Percentiles rank a stretch among this genome's conserved stretches.
Conservation (phyloP, 2,797 vertebrate genomes). For the Eulemur coronatus region DNA sequence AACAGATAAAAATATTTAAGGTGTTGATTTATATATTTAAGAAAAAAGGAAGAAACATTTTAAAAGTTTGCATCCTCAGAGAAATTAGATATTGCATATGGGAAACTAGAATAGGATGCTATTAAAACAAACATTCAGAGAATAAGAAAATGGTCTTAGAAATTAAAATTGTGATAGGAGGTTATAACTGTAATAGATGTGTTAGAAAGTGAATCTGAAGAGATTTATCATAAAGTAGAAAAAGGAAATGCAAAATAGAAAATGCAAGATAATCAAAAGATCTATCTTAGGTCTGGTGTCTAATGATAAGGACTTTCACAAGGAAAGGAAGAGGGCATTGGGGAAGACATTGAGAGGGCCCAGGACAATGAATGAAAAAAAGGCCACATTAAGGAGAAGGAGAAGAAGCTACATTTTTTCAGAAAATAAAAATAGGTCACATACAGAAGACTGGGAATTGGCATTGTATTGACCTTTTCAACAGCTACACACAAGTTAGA, state of each 20-base stretch:
- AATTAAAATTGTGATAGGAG: constrained; percentile 22
- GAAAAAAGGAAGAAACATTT: background rate
- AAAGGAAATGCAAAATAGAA: background rate
- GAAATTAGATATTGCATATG: background rate
- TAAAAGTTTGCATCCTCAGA: background rate
- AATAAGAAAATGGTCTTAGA: background rate
- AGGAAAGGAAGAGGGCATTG: background rate
- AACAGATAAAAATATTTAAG: background rate
- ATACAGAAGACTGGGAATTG: background rate
- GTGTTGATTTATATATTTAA: background rate
- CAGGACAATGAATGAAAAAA: background rate
- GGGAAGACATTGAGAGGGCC: background rate
- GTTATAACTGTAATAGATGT: background rate
- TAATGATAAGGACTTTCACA: background rate
- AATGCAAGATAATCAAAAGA: background rate
- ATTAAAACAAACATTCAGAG: constrained; percentile 26
- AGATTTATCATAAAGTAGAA: background rate
- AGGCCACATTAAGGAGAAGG: background rate
- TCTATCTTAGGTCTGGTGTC: background rate
- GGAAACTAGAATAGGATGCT: constrained; percentile 8
- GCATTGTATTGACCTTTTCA: background rate
- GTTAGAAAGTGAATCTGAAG: background rate
- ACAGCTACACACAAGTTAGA: background rate
- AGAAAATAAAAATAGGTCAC: background rate
- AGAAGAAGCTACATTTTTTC: background rate